A percentile compares a stretch with the other conserved stretches of the same genome.
phyloP scores from a whole-genome alignment of 2,888 invertebrate species.

The Spatulosminthurus flaviceps region DNA sequence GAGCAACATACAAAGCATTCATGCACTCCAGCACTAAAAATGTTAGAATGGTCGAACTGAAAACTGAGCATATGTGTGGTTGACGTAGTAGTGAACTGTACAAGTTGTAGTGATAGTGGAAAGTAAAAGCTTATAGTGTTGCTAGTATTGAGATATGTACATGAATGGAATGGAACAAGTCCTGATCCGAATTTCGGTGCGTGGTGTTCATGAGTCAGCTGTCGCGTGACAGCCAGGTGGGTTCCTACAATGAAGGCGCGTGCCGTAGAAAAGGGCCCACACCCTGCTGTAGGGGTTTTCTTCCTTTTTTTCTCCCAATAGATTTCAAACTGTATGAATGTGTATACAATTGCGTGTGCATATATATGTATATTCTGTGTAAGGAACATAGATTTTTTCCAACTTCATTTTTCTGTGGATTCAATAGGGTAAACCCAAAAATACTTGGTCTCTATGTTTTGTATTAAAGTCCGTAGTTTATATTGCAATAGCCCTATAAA shows the following conservation, averaged over 20 bases:
- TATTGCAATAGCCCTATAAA: no score
- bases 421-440: no score
- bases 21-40: not conserved
- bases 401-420: no score
- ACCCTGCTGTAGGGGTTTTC: slow-evolving; percentile 42
- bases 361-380: no score
- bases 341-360: no score
- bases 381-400: no score
- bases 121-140: not conserved
- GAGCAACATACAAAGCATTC: not conserved
- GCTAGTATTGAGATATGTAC: slow-evolving; percentile 10
- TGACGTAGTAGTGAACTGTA: slow-evolving; percentile 6
- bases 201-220: slow-evolving; percentile 62
- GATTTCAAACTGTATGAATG: slow-evolving; percentile 11
- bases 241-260: slow-evolving; percentile 59
- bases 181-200: slow-evolving; percentile 49
- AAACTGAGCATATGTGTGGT: slow-evolving; percentile 13
- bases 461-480: no score
- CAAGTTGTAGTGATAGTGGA: slow-evolving; percentile 2
- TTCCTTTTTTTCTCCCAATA: not conserved
- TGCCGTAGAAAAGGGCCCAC: slow-evolving; percentile 55
- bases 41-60: not conserved
- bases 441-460: no score
- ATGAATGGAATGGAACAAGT: not conserved
- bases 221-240: slow-evolving; percentile 64